Percentiles rank a stretch among this genome's conserved stretches.
Conservation (phyloP, 2,113 vertebrate genomes). For the Myanophis thanlyinensis region DNA sequence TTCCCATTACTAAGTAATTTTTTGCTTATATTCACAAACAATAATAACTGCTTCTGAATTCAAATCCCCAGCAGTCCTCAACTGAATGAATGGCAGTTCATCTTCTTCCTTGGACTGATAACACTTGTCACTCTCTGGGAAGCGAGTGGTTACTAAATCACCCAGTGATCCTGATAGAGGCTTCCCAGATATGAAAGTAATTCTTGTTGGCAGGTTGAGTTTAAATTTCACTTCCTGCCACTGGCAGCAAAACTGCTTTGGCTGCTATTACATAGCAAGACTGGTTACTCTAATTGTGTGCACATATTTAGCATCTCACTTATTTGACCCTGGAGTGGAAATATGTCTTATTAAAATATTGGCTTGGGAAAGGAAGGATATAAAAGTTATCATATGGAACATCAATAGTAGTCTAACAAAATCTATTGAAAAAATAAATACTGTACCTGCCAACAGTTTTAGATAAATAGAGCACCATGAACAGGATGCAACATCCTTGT, state of each 20-base stretch:
- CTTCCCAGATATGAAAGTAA: background rate
- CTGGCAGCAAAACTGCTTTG: background rate
- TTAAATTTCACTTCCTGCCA: background rate
- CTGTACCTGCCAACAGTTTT: background rate
- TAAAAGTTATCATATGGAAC: background rate
- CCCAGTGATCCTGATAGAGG: background rate
- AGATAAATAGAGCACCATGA: background rate
- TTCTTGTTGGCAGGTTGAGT: background rate
- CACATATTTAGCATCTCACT: background rate
- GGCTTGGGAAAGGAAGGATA: background rate
- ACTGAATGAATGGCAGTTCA: background rate
- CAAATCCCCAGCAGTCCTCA: background rate
- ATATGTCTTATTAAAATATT: background rate
- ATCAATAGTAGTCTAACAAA: background rate
- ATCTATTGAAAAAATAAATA: background rate
- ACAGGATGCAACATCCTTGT: background rate
- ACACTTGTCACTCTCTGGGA: background rate
- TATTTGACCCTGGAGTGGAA: background rate
- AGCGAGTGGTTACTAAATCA: background rate
- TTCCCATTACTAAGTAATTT: background rate
- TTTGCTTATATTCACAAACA: background rate
- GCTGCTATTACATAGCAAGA: background rate
- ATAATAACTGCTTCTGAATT: background rate
- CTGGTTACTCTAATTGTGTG: background rate
- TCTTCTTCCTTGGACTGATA: background rate